Evolutionary conservation across 2,113 vertebrate species (phyloP).

Genomic region (Gracilinanus agilis): DNA sequence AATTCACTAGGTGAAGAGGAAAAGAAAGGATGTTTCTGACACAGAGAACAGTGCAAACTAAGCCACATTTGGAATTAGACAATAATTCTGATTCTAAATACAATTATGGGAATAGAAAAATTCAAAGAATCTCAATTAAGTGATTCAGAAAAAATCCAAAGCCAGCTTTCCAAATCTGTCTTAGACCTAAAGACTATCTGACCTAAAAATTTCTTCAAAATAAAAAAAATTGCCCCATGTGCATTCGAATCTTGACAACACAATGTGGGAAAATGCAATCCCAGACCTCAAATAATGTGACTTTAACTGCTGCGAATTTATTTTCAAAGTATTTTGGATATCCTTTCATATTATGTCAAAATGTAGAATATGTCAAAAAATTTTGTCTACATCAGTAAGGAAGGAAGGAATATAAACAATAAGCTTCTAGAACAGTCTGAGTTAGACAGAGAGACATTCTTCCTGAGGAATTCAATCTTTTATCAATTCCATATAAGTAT

Average conservation of each 20-base stretch:
- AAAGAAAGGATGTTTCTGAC: neutral
- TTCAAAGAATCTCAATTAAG: neutral
- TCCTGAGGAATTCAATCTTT: neutral
- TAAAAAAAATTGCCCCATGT: neutral
- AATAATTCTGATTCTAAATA: slow-evolving; percentile 27
- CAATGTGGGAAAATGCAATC: neutral
- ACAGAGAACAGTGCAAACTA: neutral
- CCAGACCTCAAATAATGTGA: neutral
- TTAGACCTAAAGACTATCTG: neutral
- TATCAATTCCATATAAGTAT: neutral
- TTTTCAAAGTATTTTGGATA: neutral
- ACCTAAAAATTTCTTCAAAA: neutral
- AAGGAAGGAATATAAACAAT: neutral
- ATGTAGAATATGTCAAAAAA: neutral
- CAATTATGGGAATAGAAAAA: slow-evolving; percentile 9
- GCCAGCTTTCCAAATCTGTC: neutral
- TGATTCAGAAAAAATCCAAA: neutral
- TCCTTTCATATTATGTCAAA: no score
- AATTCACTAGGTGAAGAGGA: neutral
- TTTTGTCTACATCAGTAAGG: neutral
- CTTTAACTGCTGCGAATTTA: neutral
- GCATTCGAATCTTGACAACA: neutral
- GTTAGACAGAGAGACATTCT: neutral
- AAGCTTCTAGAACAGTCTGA: neutral
- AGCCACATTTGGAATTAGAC: neutral